These are phyloP conservation scores for Trissoscelio sp. DNA, from an alignment of 2,888 invertebrate species.

Conservation along the genomic window DNA sequence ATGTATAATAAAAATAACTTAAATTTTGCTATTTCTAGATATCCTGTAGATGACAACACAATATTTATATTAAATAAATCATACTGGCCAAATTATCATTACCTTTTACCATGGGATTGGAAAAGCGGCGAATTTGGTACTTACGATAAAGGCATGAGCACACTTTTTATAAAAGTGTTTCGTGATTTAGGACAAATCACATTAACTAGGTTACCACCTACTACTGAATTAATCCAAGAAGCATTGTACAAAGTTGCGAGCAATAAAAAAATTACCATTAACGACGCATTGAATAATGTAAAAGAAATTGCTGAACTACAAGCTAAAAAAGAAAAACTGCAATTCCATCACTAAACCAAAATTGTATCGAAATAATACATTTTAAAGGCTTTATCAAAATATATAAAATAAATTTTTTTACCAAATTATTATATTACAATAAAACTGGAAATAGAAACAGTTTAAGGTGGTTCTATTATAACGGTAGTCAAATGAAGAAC, in stretches of 20 bases:
- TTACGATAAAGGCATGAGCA: constrained; percentile 87
- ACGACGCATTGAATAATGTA: constrained; percentile 75
- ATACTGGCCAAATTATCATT: constrained; percentile 93
- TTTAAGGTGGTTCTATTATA: too few relatives aligned
- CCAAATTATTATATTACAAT: too few relatives aligned
- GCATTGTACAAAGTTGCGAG: constrained; percentile 86
- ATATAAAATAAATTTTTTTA: neutral
- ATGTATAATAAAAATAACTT: too few relatives aligned
- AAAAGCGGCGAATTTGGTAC: constrained; percentile 92
- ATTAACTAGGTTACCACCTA: constrained; percentile 87
- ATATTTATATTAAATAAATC: constrained; percentile 90
- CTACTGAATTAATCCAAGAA: constrained; percentile 86
- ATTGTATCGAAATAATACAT: neutral
- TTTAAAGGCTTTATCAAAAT: neutral
- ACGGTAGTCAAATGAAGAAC: too few relatives aligned
- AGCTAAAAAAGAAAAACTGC: constrained; percentile 70
- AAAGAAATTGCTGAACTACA: constrained; percentile 72
- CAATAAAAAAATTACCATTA: constrained; percentile 74
- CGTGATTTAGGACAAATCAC: constrained; percentile 88
- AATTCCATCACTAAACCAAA: constrained; percentile 71
- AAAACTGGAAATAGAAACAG: too few relatives aligned
- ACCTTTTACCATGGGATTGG: constrained; percentile 91
- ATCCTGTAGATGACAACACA: constrained; percentile 88
- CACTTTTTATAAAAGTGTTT: constrained; percentile 88
- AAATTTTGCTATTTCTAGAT: constrained; percentile 84